Evolutionary conservation across 1,140 invertebrate genomes (phyloP).

Genomic region (Cecropterus lyciades): DNA sequence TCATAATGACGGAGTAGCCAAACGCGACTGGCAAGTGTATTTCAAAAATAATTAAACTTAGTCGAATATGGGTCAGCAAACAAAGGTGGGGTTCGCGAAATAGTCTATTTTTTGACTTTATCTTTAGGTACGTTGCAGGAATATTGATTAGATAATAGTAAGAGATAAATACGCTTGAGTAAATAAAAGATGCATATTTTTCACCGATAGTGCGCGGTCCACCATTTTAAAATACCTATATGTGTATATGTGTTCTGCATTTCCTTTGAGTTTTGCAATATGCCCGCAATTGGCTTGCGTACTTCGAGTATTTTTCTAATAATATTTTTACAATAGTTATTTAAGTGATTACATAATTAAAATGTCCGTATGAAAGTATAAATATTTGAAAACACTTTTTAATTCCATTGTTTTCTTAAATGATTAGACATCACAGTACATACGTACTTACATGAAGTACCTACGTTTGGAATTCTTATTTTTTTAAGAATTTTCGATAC

Average conservation of each 20-base stretch:
- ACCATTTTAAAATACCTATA: conserved; percentile 29
- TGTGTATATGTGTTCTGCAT: conserved; percentile 15
- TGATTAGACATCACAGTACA: too few species aligned
- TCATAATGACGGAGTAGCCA: neutral
- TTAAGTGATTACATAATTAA: too few species aligned
- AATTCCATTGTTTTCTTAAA: too few species aligned
- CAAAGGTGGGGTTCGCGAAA: conserved; percentile 65
- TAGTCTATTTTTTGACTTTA: conserved; percentile 56
- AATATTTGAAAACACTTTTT: too few species aligned
- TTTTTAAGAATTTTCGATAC: too few species aligned
- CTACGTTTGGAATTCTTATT: too few species aligned
- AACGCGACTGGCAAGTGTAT: conserved; percentile 1
- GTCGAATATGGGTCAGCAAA: conserved; percentile 61
- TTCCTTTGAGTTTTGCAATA: conserved; percentile 15
- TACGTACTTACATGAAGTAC: too few species aligned
- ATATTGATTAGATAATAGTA: conserved; percentile 61
- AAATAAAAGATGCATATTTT: conserved; percentile 69
- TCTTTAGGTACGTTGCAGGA: conserved; percentile 61
- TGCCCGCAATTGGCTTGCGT: neutral
- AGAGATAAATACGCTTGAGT: conserved; percentile 58
- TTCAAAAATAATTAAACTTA: conserved; percentile 47
- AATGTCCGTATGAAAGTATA: too few species aligned
- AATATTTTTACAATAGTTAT: too few species aligned
- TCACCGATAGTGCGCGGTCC: conserved; percentile 41
- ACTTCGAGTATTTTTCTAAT: too few species aligned